Percentiles rank a stretch among this genome's conserved stretches.
Evolutionary conservation across 2,888 invertebrate genomes (phyloP).

Genomic region (Drosophila setosimentum): DNA sequence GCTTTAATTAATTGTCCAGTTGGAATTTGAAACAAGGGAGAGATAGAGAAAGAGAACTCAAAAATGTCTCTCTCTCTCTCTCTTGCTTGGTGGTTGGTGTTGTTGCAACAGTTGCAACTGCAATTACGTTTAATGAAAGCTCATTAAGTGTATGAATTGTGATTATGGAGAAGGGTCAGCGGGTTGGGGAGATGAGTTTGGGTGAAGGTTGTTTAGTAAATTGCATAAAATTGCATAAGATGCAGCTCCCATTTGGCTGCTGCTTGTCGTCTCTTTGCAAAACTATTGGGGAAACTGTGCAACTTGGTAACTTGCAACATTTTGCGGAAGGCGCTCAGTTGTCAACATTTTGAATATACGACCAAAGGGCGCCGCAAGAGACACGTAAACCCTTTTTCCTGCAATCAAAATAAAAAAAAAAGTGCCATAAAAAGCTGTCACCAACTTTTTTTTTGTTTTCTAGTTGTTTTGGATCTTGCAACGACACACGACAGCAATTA

Average conservation of each 20-base stretch:
- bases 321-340: conserved; percentile 59
- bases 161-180: conserved; percentile 5
- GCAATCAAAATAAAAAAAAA: conserved; percentile 17
- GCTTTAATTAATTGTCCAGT: conserved; percentile 53
- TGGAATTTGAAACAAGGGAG: conserved; percentile 23
- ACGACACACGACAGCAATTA: conserved; percentile 66
- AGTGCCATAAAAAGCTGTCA: conserved; percentile 31
- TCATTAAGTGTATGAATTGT: conserved; percentile 72
- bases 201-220: conserved; percentile 26
- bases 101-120: conserved; percentile 64
- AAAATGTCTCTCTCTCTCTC: background rate
- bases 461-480: conserved; percentile 34
- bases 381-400: background rate
- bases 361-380: conserved; percentile 17
- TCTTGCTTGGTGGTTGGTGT: background rate
- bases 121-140: conserved; percentile 80
- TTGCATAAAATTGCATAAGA: conserved; percentile 67
- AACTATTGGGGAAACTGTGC: conserved; percentile 16
- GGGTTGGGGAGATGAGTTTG: accelerated
- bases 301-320: conserved; percentile 37
- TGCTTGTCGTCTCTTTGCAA: background rate
- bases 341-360: conserved; percentile 36
- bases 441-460: conserved; percentile 13
- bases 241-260: conserved; percentile 10
- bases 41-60: background rate